Conservation (phyloP, 2,113 vertebrate genomes). For the Hemichromis elongatus region DNA sequence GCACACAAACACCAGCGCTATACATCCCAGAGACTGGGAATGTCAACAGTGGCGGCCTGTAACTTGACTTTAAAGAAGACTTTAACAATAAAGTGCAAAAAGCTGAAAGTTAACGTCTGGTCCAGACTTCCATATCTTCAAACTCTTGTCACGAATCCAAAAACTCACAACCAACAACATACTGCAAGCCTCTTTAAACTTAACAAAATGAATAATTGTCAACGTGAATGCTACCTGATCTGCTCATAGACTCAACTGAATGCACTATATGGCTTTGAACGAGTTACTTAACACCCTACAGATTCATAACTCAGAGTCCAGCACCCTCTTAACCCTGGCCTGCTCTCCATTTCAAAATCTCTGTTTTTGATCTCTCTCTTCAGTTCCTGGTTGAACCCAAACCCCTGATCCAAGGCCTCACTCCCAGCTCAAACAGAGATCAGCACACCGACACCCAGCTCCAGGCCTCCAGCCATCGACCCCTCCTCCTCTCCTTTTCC, state of each 20-base stretch:
- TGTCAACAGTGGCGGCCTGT: not conserved
- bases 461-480: constrained; percentile 18
- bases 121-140: not conserved
- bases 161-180: not conserved
- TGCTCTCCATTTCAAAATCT: constrained; percentile 29
- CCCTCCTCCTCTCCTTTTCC: constrained; percentile 4
- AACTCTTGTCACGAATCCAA: not conserved
- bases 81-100: not conserved
- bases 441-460: constrained; percentile 36
- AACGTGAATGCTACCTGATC: constrained; percentile 1
- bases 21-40: constrained; percentile 9
- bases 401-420: constrained; percentile 17
- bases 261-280: not conserved
- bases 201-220: not conserved
- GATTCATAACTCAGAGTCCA: constrained; percentile 29
- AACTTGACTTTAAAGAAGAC: not conserved
- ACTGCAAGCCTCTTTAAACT: not conserved
- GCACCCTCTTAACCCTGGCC: constrained; percentile 29
- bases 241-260: not conserved
- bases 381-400: constrained; percentile 21
- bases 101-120: not conserved
- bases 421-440: constrained; percentile 29
- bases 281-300: constrained; percentile 18
- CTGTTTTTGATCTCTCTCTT: constrained; percentile 14
- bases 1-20: not conserved